A percentile compares a stretch with the other conserved stretches of the same genome.
Evolutionary conservation across 2,113 vertebrate genomes (phyloP).

Genomic region (Mastomys natalensis): DNA sequence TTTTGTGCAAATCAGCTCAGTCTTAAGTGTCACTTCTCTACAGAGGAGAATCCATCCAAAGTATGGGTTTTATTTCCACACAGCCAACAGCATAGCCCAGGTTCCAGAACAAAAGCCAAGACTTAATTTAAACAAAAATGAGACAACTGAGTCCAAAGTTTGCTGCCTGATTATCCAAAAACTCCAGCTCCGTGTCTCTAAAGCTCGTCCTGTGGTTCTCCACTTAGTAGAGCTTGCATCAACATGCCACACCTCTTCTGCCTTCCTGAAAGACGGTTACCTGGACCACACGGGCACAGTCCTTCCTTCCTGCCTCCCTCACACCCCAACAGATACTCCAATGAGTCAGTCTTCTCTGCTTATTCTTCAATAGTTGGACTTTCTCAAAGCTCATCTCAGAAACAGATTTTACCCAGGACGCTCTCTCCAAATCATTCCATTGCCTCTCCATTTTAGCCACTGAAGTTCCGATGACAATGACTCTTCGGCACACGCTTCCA

Average conservation of each 20-base stretch:
- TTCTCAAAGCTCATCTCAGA: background rate
- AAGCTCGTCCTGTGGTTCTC: background rate
- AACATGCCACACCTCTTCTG: accelerated
- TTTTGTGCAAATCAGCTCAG: slow-evolving; percentile 6
- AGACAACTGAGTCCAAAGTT: slow-evolving; percentile 23
- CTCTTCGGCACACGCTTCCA: background rate
- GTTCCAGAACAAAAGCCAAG: slow-evolving; percentile 52
- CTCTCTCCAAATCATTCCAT: background rate
- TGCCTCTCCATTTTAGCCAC: background rate
- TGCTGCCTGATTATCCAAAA: slow-evolving; percentile 14
- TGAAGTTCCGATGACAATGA: background rate
- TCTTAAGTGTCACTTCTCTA: background rate
- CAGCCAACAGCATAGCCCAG: background rate
- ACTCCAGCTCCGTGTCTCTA: background rate
- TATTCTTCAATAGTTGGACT: background rate
- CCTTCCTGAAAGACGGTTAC: background rate
- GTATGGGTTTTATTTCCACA: background rate
- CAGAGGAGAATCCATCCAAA: slow-evolving; percentile 32
- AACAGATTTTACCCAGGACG: background rate
- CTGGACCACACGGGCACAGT: background rate
- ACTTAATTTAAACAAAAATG: slow-evolving; percentile 41
- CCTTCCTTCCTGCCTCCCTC: background rate
- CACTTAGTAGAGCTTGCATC: background rate
- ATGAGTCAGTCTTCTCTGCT: background rate
- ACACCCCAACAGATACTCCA: background rate